Evolutionary conservation across 2,797 vertebrate genomes (phyloP).

Genomic region (Orestias chungarensis): DNA sequence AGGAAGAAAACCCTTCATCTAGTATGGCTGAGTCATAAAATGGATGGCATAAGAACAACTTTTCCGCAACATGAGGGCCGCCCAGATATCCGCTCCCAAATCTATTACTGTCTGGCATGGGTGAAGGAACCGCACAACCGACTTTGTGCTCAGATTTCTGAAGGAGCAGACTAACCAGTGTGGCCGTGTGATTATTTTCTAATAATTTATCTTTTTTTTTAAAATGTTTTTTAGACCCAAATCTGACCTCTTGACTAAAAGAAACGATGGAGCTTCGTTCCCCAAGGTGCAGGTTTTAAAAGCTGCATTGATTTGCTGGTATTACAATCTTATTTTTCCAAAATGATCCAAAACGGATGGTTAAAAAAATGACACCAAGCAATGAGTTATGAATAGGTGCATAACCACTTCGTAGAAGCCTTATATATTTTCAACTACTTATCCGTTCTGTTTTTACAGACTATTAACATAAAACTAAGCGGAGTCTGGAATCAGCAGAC

Average conservation of each 20-base stretch:
- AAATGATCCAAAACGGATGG: not conserved
- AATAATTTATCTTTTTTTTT: too few species aligned
- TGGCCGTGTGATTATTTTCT: constrained; percentile 27
- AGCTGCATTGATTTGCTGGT: not conserved
- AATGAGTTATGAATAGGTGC: not conserved
- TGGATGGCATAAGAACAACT: constrained; percentile 7
- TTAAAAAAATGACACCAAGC: not conserved
- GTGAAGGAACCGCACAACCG: constrained; percentile 32
- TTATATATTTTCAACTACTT: not conserved
- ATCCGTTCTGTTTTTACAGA: not conserved
- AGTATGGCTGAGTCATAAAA: constrained; percentile 17
- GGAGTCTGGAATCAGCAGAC: not conserved
- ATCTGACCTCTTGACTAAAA: constrained; percentile 47
- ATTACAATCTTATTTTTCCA: not conserved
- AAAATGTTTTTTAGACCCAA: constrained; percentile 37
- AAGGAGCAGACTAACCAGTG: constrained; percentile 21
- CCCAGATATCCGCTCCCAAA: constrained; percentile 25
- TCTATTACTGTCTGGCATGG: constrained; percentile 17
- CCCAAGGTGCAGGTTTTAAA: not conserved
- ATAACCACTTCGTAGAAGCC: not conserved
- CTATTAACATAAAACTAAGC: not conserved
- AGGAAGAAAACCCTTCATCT: not conserved
- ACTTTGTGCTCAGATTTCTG: constrained; percentile 38
- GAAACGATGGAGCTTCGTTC: not conserved
- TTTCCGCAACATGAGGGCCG: constrained; percentile 15